Evolutionary conservation across 1,140 invertebrate genomes (phyloP).

Genomic region (Adelges cooleyi): DNA sequence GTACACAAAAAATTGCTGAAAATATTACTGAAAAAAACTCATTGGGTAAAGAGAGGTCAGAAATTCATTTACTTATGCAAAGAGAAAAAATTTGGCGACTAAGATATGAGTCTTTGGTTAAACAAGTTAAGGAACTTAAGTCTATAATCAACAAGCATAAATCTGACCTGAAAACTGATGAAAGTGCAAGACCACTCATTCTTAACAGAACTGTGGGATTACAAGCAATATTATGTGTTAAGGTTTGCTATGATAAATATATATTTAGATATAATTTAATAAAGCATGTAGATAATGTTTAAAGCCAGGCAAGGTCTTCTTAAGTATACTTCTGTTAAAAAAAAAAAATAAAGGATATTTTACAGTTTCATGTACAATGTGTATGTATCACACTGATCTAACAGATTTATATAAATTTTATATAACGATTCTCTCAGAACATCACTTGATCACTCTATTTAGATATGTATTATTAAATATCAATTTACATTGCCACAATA

Average conservation of each 20-base stretch:
- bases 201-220: conserved; percentile 13
- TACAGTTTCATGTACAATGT: not conserved
- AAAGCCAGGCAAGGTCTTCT: too few relatives aligned
- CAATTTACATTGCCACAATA: too few relatives aligned
- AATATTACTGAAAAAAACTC: not conserved
- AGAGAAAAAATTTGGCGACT: not conserved
- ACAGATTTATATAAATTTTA: too few relatives aligned
- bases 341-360: not conserved
- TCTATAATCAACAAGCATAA: not conserved
- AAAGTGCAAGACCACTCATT: not conserved
- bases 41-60: not conserved
- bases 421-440: too few relatives aligned
- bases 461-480: too few relatives aligned
- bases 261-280: too few relatives aligned
- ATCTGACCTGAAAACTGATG: not conserved
- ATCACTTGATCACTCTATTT: too few relatives aligned
- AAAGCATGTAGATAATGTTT: too few relatives aligned
- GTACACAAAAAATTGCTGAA: not conserved
- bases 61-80: not conserved
- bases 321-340: too few relatives aligned
- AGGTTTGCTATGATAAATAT: too few relatives aligned
- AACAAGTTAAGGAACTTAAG: not conserved
- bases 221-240: not conserved
- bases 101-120: not conserved
- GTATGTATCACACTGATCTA: not conserved